A percentile compares a stretch with the other conserved stretches of the same genome.
phyloP scores from a whole-genome alignment of 2,113 vertebrate species.

The Melanocharis versteri region DNA sequence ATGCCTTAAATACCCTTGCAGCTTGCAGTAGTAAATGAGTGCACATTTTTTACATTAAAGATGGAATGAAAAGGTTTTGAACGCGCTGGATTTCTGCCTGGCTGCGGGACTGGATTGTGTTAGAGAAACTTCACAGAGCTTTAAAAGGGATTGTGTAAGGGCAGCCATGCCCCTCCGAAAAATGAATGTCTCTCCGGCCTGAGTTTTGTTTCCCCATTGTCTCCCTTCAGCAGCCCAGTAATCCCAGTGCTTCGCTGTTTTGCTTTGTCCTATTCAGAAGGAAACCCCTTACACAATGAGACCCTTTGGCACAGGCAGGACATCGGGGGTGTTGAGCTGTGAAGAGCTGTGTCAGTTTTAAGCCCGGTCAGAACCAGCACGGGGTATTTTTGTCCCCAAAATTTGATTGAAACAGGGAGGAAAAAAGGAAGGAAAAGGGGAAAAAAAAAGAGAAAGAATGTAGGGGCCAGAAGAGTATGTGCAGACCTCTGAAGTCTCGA shows the following conservation, averaged over 20 bases:
- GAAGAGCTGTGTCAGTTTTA: conserved; percentile 20
- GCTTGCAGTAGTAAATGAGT: neutral
- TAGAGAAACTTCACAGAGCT: conserved; percentile 22
- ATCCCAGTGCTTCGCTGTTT: conserved; percentile 41
- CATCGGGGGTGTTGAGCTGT: conserved; percentile 37
- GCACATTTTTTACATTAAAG: conserved; percentile 32
- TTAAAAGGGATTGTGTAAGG: conserved; percentile 51
- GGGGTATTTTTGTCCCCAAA: neutral
- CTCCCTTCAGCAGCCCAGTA: conserved; percentile 44
- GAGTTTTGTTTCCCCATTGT: conserved; percentile 61
- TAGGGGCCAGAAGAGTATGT: neutral
- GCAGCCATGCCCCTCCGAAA: neutral
- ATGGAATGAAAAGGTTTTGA: neutral
- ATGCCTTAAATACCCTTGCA: neutral
- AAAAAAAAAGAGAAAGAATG: too few species aligned
- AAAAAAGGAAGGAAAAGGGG: accelerated
- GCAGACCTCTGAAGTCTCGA: neutral
- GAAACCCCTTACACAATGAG: conserved; percentile 54
- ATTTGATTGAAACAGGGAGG: neutral
- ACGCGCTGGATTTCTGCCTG: neutral
- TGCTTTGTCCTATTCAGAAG: conserved; percentile 59
- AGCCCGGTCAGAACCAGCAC: neutral
- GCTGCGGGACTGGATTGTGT: conserved; percentile 32
- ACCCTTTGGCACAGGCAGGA: conserved; percentile 35
- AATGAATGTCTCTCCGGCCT: neutral